phyloP scores from a whole-genome alignment of 2,113 vertebrate genomes.

The Antechinus stuartii region DNA sequence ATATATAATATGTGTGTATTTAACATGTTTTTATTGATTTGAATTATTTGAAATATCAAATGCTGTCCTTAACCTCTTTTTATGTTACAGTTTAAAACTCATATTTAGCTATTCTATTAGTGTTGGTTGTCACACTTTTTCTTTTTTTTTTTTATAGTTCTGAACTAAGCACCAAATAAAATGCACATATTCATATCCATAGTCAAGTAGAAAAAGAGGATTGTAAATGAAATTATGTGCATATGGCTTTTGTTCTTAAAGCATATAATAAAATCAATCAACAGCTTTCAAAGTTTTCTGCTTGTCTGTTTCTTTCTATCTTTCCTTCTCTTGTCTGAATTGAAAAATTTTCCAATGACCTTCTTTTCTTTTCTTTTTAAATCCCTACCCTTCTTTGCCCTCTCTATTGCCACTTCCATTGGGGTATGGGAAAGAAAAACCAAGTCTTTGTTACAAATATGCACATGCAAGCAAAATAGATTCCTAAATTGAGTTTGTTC shows the following conservation, averaged over 20 bases:
- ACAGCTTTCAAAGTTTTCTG: background rate
- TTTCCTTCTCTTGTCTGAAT: background rate
- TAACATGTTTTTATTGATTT: background rate
- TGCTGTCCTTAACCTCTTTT: slow-evolving; percentile 4
- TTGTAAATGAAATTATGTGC: background rate
- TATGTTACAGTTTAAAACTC: background rate
- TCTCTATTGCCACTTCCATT: background rate
- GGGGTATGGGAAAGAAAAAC: background rate
- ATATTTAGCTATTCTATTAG: background rate
- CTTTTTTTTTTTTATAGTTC: too few species aligned
- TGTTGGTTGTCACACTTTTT: background rate
- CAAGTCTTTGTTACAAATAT: background rate
- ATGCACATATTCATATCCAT: background rate
- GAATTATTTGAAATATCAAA: slow-evolving; percentile 27
- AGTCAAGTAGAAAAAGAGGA: background rate
- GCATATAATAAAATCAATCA: background rate
- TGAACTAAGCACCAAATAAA: background rate
- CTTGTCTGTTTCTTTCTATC: background rate
- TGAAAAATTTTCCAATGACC: background rate
- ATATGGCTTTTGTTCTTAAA: background rate
- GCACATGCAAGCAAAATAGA: background rate
- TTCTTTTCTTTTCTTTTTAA: background rate
- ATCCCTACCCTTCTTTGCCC: background rate
- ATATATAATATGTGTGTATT: background rate
- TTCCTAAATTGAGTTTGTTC: background rate